These are phyloP conservation scores for Lophotriccus pileatus DNA, from an alignment of 2,797 vertebrate genomes.

Conservation along the genomic window DNA sequence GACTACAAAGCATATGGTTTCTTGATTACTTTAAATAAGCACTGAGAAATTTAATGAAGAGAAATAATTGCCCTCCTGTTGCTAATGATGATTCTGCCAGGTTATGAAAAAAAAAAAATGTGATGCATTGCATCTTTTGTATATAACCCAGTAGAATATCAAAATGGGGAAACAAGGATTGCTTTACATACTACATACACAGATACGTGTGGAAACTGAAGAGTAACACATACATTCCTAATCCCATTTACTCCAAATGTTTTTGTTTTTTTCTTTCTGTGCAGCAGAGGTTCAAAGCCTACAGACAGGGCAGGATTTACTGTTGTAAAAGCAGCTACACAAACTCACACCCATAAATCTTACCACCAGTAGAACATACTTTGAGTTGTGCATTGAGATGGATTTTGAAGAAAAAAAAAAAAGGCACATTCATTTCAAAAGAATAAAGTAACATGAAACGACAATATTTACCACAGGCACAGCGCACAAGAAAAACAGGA, in stretches of 20 bases:
- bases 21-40: neutral
- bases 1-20: neutral
- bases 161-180: neutral
- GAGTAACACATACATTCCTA: neutral
- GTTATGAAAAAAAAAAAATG: neutral
- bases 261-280: neutral
- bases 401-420: neutral
- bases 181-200: neutral
- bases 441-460: neutral
- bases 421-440: neutral
- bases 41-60: neutral
- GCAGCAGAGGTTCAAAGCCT: neutral
- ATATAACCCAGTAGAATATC: neutral
- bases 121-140: neutral
- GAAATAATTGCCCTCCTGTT: neutral
- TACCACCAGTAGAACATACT: neutral
- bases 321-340: neutral
- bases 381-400: neutral
- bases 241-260: neutral
- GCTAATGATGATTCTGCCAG: neutral
- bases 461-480: neutral
- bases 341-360: neutral
- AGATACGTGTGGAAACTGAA: neutral
- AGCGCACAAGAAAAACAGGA: neutral
- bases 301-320: neutral